Conservation (phyloP, 2,797 vertebrate species). For the Crypturellus tataupa region DNA sequence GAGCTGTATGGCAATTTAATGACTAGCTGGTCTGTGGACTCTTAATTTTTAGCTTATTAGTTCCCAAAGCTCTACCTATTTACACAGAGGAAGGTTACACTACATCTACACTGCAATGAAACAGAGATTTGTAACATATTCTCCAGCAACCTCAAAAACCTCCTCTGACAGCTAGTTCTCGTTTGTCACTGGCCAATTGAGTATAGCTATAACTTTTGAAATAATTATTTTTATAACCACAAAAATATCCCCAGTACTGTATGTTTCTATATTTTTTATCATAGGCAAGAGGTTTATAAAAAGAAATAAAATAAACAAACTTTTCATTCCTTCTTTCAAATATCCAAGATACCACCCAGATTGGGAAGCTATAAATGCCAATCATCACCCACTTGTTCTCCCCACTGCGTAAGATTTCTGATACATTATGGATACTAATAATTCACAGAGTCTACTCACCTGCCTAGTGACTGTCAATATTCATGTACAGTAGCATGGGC, state of each 20-base stretch:
- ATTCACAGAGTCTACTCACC: neutral
- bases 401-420: neutral
- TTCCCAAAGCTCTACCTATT: neutral
- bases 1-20: neutral
- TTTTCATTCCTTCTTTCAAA: neutral
- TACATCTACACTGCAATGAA: neutral
- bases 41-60: conserved; percentile 17
- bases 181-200: neutral
- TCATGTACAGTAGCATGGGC: neutral
- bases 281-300: neutral
- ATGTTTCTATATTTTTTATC: neutral
- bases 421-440: neutral
- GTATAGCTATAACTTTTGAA: neutral
- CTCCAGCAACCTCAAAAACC: neutral
- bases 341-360: neutral
- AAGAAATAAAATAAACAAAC: neutral
- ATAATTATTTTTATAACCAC: neutral
- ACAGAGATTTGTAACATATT: neutral
- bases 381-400: neutral
- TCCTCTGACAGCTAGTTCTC: neutral
- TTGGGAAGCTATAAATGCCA: neutral
- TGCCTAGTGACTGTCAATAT: neutral
- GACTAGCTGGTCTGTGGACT: neutral
- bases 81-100: neutral
- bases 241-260: neutral